These are phyloP conservation scores for Girardia tigrina DNA, from an alignment of 2,888 invertebrate genomes.

Conservation along the genomic window DNA sequence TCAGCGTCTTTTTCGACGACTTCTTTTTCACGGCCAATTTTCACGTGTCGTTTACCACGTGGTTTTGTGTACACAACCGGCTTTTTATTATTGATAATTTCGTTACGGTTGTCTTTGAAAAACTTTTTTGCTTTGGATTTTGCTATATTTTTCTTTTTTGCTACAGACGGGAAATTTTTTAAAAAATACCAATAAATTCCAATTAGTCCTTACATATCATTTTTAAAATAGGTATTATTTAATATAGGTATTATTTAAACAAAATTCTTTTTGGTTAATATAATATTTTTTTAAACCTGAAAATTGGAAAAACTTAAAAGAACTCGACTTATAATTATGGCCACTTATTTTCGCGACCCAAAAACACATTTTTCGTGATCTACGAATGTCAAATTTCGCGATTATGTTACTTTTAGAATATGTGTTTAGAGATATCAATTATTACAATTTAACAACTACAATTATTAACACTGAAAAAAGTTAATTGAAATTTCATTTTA, in stretches of 20 bases:
- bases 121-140: neutral
- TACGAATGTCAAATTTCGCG: too few species aligned
- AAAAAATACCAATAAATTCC: neutral
- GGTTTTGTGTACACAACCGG: neutral
- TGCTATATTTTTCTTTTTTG: neutral
- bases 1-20: neutral
- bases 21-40: neutral
- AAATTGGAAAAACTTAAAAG: too few species aligned
- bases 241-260: neutral
- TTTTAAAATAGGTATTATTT: neutral
- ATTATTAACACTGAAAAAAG: too few species aligned
- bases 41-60: neutral
- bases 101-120: neutral
- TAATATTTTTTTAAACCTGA: too few species aligned
- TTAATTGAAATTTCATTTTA: too few species aligned
- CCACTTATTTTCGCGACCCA: too few species aligned
- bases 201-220: neutral
- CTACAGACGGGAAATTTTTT: neutral
- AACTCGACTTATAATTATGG: too few species aligned
- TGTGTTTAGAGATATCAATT: too few species aligned
- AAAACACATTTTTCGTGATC: too few species aligned
- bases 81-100: neutral
- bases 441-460: too few species aligned
- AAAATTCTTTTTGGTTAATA: neutral
- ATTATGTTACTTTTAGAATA: too few species aligned